Percentiles rank a stretch among this genome's conserved stretches.
These are phyloP conservation scores for Enteromius fasciolatus DNA, from an alignment of 2,797 vertebrate species.

Conservation along the genomic window DNA sequence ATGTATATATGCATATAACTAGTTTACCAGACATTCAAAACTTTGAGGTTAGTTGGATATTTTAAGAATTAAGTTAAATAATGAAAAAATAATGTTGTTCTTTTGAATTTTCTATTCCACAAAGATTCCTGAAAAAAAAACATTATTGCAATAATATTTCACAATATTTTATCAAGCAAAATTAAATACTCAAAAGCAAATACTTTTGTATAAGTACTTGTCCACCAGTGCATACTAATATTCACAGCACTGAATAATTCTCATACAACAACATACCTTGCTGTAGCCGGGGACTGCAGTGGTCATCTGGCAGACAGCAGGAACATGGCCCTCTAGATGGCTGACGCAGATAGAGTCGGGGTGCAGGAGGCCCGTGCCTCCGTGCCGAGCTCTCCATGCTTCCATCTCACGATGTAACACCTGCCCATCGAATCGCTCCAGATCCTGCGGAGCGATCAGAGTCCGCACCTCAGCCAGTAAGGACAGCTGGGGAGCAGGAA, in stretches of 20 bases:
- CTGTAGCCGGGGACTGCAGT: conserved; percentile 78
- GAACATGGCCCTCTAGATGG: conserved; percentile 74
- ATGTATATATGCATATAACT: not conserved
- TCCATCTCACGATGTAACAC: conserved; percentile 88
- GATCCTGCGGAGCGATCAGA: conserved; percentile 84
- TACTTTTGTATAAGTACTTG: not conserved
- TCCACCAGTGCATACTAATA: not conserved
- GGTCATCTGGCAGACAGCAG: conserved; percentile 77
- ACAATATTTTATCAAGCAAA: not conserved
- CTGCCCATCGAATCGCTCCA: conserved; percentile 87
- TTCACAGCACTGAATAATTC: conserved; percentile 12
- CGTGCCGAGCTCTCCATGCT: conserved; percentile 85
- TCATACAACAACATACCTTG: conserved; percentile 71
- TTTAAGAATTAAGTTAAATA: not conserved
- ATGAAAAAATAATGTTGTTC: not conserved
- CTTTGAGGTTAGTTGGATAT: not conserved
- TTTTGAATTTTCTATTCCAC: not conserved
- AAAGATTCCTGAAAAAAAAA: not conserved
- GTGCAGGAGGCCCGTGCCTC: conserved; percentile 66
- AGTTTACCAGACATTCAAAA: not conserved
- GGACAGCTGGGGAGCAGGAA: conserved; percentile 79
- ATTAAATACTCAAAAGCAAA: not conserved
- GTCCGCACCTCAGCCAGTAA: conserved; percentile 89
- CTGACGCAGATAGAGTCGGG: conserved; percentile 75
- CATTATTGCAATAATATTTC: not conserved